A percentile compares a stretch with the other conserved stretches of the same genome.
Evolutionary conservation across 2,113 vertebrate genomes (phyloP).

Genomic region (Ophiodon elongatus): DNA sequence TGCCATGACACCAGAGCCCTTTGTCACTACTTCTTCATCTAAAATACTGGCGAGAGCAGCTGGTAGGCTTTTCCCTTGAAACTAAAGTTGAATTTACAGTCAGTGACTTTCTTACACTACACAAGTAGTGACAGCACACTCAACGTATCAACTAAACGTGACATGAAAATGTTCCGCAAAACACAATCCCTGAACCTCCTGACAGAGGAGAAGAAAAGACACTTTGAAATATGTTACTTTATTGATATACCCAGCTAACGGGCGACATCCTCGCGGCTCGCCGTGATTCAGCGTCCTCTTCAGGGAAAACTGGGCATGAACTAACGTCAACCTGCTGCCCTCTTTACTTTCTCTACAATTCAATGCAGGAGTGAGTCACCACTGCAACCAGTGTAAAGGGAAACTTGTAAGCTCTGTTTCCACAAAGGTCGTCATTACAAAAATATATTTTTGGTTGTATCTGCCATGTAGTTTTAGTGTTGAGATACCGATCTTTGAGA

Average conservation of each 20-base stretch:
- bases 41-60: background rate
- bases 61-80: background rate
- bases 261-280: background rate
- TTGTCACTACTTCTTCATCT: background rate
- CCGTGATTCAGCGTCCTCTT: background rate
- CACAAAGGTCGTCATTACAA: background rate
- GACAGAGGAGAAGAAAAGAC: background rate
- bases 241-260: background rate
- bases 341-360: background rate
- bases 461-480: background rate
- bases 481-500: background rate
- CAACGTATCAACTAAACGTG: background rate
- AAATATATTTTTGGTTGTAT: background rate
- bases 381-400: background rate
- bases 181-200: background rate
- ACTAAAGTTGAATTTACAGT: background rate
- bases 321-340: background rate
- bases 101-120: background rate
- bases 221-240: background rate
- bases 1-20: slow-evolving; percentile 18
- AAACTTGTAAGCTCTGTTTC: background rate
- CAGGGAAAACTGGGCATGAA: background rate
- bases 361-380: slow-evolving; percentile 17
- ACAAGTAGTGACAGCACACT: background rate
- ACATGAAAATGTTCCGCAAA: too few relatives aligned